Evolutionary conservation across 2,888 invertebrate genomes (phyloP).

Genomic region (Drosophila borealis): DNA sequence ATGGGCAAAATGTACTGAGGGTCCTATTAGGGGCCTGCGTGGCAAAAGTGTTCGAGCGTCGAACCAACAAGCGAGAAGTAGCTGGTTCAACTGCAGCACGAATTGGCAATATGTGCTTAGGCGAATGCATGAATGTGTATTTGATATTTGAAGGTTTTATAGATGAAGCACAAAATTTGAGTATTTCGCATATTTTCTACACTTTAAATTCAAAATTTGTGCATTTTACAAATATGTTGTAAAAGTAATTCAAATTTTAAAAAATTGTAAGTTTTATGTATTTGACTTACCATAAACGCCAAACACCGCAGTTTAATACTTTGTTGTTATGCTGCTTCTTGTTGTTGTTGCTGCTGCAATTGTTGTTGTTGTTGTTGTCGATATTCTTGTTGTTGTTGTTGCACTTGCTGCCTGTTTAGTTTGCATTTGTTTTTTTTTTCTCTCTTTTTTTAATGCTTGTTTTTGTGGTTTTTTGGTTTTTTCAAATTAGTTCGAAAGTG

Average conservation of each 20-base stretch:
- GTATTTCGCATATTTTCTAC: too few relatives aligned
- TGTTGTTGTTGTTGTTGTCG: conserved; percentile 13
- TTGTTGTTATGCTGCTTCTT: conserved; percentile 47
- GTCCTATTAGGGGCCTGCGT: too few relatives aligned
- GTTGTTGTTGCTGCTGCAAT: conserved; percentile 16
- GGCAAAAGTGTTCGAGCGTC: too few relatives aligned
- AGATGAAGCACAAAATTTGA: too few relatives aligned
- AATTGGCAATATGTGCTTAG: too few relatives aligned
- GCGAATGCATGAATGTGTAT: too few relatives aligned
- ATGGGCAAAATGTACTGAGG: too few relatives aligned
- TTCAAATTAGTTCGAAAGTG: conserved; percentile 53
- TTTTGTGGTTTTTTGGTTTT: conserved; percentile 1
- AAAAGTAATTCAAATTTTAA: neutral
- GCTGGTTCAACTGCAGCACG: too few relatives aligned
- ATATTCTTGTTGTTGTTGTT: conserved; percentile 23
- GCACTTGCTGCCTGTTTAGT: conserved; percentile 30
- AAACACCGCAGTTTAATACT: conserved; percentile 79
- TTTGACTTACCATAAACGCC: conserved; percentile 71
- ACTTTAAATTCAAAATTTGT: neutral
- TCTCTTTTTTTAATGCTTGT: neutral
- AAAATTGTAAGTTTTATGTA: too few relatives aligned
- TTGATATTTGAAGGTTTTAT: too few relatives aligned
- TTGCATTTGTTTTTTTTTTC: conserved; percentile 43
- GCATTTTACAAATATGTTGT: neutral
- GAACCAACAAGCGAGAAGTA: too few relatives aligned